These are phyloP conservation scores for Halcyon senegalensis DNA, from an alignment of 2,113 vertebrate genomes.

Conservation along the genomic window DNA sequence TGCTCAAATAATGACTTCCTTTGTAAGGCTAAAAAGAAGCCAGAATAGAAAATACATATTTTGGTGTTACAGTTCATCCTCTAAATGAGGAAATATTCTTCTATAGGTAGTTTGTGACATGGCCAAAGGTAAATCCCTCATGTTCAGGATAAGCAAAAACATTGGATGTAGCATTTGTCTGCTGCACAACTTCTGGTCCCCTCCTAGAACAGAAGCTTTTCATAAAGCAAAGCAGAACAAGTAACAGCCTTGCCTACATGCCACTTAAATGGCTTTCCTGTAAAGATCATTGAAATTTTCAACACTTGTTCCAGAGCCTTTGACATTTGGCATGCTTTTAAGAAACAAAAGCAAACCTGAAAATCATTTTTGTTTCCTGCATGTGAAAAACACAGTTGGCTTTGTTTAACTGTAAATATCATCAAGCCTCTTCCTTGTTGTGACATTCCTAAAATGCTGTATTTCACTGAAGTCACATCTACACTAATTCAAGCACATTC, in stretches of 20 bases:
- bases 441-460: background rate
- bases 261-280: background rate
- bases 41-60: background rate
- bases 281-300: background rate
- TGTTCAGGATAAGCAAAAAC: background rate
- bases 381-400: background rate
- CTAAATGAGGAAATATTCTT: background rate
- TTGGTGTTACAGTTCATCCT: background rate
- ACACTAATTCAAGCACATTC: background rate
- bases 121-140: background rate
- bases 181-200: background rate
- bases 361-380: background rate
- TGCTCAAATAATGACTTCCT: background rate
- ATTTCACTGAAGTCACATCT: background rate
- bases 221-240: background rate
- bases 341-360: background rate
- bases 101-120: background rate
- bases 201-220: background rate
- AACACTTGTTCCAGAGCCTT: background rate
- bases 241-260: background rate
- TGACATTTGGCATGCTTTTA: background rate
- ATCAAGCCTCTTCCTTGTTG: background rate
- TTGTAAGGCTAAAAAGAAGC: background rate
- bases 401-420: constrained; percentile 29
- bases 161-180: background rate